phyloP scores from a whole-genome alignment of 2,888 invertebrate species.

The Criorhina ranunculi region DNA sequence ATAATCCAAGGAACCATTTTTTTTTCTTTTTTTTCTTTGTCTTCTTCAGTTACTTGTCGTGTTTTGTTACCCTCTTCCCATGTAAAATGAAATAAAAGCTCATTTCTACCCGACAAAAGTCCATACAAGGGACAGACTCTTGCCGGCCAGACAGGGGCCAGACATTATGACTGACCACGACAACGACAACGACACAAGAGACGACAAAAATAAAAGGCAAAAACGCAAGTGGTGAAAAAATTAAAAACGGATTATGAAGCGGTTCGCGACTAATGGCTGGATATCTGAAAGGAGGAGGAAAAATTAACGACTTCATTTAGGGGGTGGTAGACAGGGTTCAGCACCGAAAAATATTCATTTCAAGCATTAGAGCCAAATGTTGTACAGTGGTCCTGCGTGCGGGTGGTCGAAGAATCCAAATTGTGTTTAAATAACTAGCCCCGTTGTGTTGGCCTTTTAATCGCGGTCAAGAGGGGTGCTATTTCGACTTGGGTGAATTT shows the following conservation, averaged over 20 bases:
- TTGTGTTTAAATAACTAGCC: constrained; percentile 6
- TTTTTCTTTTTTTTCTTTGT: neutral
- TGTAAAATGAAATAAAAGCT: constrained; percentile 32
- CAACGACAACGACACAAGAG: constrained; percentile 20
- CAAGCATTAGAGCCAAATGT: constrained; percentile 46
- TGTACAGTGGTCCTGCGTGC: neutral
- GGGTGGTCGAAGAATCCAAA: constrained; percentile 26
- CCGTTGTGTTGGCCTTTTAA: constrained; percentile 2
- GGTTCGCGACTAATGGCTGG: constrained; percentile 52
- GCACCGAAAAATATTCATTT: constrained; percentile 35
- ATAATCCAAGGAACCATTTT: neutral
- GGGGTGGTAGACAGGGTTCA: constrained; percentile 28
- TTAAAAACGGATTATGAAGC: constrained; percentile 70
- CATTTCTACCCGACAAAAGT: neutral
- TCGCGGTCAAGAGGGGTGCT: neutral
- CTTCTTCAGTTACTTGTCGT: constrained; percentile 18
- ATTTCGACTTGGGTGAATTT: neutral
- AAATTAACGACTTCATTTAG: constrained; percentile 25
- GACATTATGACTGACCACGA: constrained; percentile 48
- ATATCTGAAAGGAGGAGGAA: neutral
- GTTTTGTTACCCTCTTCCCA: neutral
- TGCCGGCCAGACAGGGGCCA: constrained; percentile 46
- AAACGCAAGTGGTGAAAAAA: constrained; percentile 40
- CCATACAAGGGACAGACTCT: neutral
- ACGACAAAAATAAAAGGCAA: constrained; percentile 9